phyloP scores from a whole-genome alignment of 2,113 vertebrate species.

The Bettongia penicillata region DNA sequence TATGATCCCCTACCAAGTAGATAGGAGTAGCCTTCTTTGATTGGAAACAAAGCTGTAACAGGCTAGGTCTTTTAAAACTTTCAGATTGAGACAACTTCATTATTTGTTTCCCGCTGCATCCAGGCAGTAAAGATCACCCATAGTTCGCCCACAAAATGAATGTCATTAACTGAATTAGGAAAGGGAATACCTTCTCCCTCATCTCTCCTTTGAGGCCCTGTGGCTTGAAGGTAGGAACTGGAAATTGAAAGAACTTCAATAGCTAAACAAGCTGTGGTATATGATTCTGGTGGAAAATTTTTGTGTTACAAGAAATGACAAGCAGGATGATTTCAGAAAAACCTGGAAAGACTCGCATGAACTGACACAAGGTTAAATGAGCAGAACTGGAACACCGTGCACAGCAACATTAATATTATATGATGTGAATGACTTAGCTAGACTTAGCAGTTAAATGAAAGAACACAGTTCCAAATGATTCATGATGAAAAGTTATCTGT shows the following conservation, averaged over 20 bases:
- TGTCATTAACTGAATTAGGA: not conserved
- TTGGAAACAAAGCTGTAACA: not conserved
- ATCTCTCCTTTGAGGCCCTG: not conserved
- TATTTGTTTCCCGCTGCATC: not conserved
- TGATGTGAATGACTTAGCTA: not conserved
- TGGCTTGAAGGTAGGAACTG: not conserved
- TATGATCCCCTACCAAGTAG: not conserved
- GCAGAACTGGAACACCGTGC: not conserved
- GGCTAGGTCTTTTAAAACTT: not conserved
- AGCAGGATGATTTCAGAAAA: not conserved
- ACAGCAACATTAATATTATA: not conserved
- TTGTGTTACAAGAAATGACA: not conserved
- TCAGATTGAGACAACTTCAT: not conserved
- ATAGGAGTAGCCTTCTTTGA: not conserved
- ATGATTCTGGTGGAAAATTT: not conserved
- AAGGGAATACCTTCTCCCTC: not conserved
- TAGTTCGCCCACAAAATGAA: not conserved
- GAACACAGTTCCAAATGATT: not conserved
- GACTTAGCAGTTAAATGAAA: not conserved
- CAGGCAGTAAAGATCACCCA: not conserved
- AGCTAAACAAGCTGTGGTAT: not conserved
- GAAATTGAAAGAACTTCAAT: not conserved
- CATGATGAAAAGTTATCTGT: not conserved
- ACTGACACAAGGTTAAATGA: not conserved
- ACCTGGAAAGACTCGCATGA: not conserved